phyloP scores from a whole-genome alignment of 2,113 vertebrate species.

The Trematocara zebra region DNA sequence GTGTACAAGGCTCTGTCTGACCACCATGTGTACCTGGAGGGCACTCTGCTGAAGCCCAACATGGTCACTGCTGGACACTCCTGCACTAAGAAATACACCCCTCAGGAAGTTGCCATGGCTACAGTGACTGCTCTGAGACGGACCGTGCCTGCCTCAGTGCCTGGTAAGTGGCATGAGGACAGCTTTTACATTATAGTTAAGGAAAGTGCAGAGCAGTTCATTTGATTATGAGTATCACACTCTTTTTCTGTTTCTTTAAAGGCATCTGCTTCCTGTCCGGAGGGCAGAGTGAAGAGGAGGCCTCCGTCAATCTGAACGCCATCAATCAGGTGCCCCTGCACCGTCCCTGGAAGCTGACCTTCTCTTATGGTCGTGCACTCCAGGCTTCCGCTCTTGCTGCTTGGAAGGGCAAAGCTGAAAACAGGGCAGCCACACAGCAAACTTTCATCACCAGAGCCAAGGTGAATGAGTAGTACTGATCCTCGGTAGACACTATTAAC shows the following conservation, averaged over 20 bases:
- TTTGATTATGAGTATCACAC: not conserved
- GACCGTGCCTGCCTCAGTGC: conserved; percentile 88
- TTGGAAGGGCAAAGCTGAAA: conserved; percentile 84
- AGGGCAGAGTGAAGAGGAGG: conserved; percentile 96
- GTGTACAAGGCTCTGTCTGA: conserved; percentile 93
- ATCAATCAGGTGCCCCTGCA: conserved; percentile 87
- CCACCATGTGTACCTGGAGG: conserved; percentile 94
- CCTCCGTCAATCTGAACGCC: conserved; percentile 88
- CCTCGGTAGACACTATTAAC: not conserved
- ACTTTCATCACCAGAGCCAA: conserved; percentile 84
- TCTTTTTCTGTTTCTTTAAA: conserved; percentile 33
- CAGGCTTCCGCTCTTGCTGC: conserved; percentile 91
- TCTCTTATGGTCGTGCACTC: conserved; percentile 91
- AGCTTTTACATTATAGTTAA: not conserved
- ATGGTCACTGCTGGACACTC: conserved; percentile 92
- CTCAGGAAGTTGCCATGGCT: conserved; percentile 87
- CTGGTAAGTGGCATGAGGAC: conserved; percentile 69
- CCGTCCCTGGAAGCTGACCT: conserved; percentile 92
- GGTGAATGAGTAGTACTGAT: conserved; percentile 62
- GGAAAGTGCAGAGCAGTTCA: rapidly evolving
- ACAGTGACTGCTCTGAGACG: conserved; percentile 89
- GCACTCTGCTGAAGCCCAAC: conserved; percentile 93
- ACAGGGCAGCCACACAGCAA: conserved; percentile 85
- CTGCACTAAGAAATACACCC: conserved; percentile 86
- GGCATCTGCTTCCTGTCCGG: conserved; percentile 97